Evolutionary conservation across 1,140 invertebrate genomes (phyloP).

Genomic region (Helicoverpa armigera): DNA sequence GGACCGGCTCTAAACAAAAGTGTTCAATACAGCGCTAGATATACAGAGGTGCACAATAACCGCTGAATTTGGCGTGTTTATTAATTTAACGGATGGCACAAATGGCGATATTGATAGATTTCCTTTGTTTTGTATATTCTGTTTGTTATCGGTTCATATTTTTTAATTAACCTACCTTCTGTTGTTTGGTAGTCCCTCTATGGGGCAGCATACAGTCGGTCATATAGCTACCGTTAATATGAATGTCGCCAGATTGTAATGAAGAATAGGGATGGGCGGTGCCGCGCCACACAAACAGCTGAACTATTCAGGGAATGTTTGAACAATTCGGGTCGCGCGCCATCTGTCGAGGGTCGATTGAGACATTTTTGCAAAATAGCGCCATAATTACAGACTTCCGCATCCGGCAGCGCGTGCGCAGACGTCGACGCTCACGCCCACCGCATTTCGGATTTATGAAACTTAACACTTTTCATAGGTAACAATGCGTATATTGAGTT

Average conservation of each 20-base stretch:
- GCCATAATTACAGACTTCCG: constrained; percentile 83
- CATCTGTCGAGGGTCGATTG: constrained; percentile 79
- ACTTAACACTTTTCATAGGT: constrained; percentile 65
- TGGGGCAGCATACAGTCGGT: background rate
- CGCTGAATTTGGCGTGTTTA: constrained; percentile 38
- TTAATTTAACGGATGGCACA: constrained; percentile 37
- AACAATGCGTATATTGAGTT: constrained; percentile 1
- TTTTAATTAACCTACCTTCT: background rate
- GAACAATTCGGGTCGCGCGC: constrained; percentile 71
- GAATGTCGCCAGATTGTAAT: constrained; percentile 32
- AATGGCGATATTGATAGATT: constrained; percentile 36
- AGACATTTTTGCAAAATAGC: constrained; percentile 84
- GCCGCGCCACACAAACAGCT: constrained; percentile 66
- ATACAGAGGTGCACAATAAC: constrained; percentile 29
- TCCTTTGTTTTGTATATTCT: constrained; percentile 39
- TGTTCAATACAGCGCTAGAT: constrained; percentile 64
- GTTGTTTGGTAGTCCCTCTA: background rate
- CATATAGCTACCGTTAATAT: background rate
- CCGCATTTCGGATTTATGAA: constrained; percentile 66
- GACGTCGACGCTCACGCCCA: constrained; percentile 75
- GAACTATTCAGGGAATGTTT: constrained; percentile 75
- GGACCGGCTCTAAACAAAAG: constrained; percentile 73
- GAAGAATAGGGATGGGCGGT: constrained; percentile 58
- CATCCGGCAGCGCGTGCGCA: constrained; percentile 82
- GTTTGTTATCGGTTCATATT: constrained; percentile 28